Base-by-base conservation (phyloP, 1,140 invertebrate species). In the Drosophila serrata region DNA sequence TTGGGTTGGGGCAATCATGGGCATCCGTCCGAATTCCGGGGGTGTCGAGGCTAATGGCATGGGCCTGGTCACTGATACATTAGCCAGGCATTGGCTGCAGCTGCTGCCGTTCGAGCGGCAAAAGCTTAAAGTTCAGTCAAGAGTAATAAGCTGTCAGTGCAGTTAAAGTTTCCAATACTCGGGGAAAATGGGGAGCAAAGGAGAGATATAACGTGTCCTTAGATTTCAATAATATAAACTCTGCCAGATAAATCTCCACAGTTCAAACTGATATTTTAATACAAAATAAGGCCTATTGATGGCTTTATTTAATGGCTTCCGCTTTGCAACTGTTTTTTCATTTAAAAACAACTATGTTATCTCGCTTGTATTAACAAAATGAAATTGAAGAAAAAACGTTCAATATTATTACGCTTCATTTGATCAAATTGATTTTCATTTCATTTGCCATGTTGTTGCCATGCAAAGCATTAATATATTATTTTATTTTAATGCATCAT, bases 381-480 rank as follows among this genome's bases (percentile, higher is more conserved):
- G 39, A 39, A 55, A 67, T 45, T 70, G 70, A 68, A 29, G 51
- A 56, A 59, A 79, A 82, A 73, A 78, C 37, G 33, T 40, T 61
- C 65, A n/a, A 78, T 81, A 51, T 57, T 78, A 78, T 74, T 76
- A 68, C 77, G 80, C 80, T 80, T 81, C 85, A 77, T 84, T 90
- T 78, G 64, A 46, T 68, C 39, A 57, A 82, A 86, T 86, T 79
- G 82, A 82, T 86, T 87, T 86, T 87, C 59, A 86, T 87, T 86
- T 87, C 65, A 79, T 87, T 86, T 82, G 58, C 53, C 46, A 65
- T n/a, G n/a, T n/a, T n/a, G 75, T 57, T 42, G 43, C 35, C 43
- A 24, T 42, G 61, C 27, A 49, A 49, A 43, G 31, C 61, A 68
- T 51, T 40, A 42, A 27, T 33, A 24, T 35, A 69, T 69, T 40